Evolutionary conservation across 2,888 invertebrate species (phyloP).

Genomic region (Branchellion lobata): DNA sequence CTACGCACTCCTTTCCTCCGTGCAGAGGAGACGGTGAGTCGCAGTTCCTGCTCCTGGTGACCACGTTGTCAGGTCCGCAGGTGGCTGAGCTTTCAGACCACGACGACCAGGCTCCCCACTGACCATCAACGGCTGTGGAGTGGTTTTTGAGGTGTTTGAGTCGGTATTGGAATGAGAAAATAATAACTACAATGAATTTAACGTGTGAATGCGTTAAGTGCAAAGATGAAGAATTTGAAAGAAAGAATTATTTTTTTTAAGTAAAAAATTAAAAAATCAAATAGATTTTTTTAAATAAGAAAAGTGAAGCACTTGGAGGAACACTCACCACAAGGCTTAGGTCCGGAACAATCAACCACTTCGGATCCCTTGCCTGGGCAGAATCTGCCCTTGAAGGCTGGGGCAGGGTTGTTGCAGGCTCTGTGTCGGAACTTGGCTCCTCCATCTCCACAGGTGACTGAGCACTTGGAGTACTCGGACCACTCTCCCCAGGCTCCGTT

Average conservation of each 20-base stretch:
- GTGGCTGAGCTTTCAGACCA: constrained; percentile 54
- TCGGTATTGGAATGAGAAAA: too few species aligned
- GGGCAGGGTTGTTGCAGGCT: constrained; percentile 50
- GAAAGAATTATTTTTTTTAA: too few species aligned
- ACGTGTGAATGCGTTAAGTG: too few species aligned
- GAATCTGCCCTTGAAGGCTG: constrained; percentile 44
- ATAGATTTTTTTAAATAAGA: background rate
- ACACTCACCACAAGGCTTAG: constrained; percentile 36
- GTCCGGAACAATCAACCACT: constrained; percentile 1
- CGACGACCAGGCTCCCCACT: constrained; percentile 41
- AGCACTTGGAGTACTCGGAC: constrained; percentile 49
- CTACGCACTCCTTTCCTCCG: constrained; percentile 58
- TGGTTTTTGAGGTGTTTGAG: too few species aligned
- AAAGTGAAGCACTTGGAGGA: background rate
- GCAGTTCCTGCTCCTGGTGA: constrained; percentile 56
- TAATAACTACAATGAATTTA: too few species aligned
- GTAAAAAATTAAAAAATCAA: background rate
- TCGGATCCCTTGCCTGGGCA: constrained; percentile 41
- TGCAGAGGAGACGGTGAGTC: constrained; percentile 57
- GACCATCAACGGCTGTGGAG: constrained; percentile 31
- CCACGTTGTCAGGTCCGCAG: constrained; percentile 57
- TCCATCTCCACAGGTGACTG: constrained; percentile 48
- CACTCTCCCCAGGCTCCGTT: constrained; percentile 51
- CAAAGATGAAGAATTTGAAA: too few species aligned
- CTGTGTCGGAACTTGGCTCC: constrained; percentile 37